Base-by-base conservation (phyloP, 2,113 vertebrate genomes). In the Brienomyrus brachyistius region DNA sequence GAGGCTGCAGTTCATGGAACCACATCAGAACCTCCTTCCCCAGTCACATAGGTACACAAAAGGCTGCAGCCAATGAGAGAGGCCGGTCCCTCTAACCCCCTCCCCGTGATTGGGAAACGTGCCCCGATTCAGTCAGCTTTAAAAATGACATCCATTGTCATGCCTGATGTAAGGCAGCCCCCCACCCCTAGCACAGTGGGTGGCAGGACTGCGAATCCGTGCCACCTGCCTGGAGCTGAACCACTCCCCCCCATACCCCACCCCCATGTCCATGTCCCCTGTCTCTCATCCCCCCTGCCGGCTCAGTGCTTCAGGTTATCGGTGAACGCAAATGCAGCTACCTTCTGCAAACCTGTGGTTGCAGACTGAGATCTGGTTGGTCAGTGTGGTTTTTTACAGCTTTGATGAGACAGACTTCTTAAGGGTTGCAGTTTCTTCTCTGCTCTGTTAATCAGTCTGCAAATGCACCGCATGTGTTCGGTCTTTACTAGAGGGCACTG, bases 101-200 rank as follows among this genome's bases (percentile, higher is more conserved):
- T 40, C 40, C 40, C 40, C 40, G 40, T 40, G 40, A 40, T 40
- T 40, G 11, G 43, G 62, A 87, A 90, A 87, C 48, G 54, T 80
- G 62, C 19, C 86, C 47, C n/a, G 59, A 90, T 90, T 86, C 89
- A 56, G 43, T 51, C 86, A 54, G 43, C 89, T 51, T 56, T 50
- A 86, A 50, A 88, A 77, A 88, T 56, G 56, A 27, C 86, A 45
- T 40, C 51, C 51, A 50, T 88, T 31, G 52, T 50, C 40, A 56
- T 87, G 50, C 15, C 48, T 21, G 50, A 31, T 15, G 31, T 87
- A 62, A 87, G 27, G 80, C 89, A 48, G 83, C 40, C 51, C 45
- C 82, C 23, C 31, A 9, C 82, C 89, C 56, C 45, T 8, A 27
- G 48, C 66, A 51, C 70, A 77, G 66, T 52, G 66, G 88, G 48